phyloP scores from a whole-genome alignment of 2,888 invertebrate species.

The Ormyrus rosae region DNA sequence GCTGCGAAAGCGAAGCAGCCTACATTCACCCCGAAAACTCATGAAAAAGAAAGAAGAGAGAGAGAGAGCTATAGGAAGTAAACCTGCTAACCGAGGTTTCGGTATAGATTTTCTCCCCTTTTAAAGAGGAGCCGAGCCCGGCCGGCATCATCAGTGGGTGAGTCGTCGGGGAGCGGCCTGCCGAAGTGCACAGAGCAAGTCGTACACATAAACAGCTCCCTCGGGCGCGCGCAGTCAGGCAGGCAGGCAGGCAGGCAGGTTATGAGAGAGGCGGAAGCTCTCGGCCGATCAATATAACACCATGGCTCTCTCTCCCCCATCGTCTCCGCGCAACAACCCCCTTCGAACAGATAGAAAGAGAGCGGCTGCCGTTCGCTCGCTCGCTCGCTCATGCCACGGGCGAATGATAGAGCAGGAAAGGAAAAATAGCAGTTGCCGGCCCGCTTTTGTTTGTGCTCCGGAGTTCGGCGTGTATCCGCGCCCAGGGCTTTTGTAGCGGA shows the following conservation, averaged over 20 bases:
- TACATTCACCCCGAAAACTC: too few species aligned
- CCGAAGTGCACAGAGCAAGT: not conserved
- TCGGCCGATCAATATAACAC: constrained; percentile 70
- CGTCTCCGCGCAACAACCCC: constrained; percentile 44
- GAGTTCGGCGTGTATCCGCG: too few species aligned
- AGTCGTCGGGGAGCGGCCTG: constrained; percentile 25
- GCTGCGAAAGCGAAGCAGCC: too few species aligned
- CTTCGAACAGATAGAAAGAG: constrained; percentile 5
- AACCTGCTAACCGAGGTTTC: constrained; percentile 50
- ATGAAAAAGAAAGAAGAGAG: too few species aligned
- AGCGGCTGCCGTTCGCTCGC: not conserved
- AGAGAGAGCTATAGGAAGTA: constrained; percentile 25
- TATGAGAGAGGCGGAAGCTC: constrained; percentile 56
- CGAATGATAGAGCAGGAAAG: constrained; percentile 38
- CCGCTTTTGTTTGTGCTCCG: too few species aligned
- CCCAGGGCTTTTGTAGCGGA: too few species aligned
- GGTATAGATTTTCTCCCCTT: constrained; percentile 46
- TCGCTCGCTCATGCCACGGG: not conserved
- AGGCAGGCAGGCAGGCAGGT: constrained; percentile 59
- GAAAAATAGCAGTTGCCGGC: constrained; percentile 1
- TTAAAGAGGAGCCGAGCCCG: constrained; percentile 17
- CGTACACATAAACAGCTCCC: constrained; percentile 55
- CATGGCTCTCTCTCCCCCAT: constrained; percentile 61
- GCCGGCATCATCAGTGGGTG: not conserved
- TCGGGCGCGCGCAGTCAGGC: constrained; percentile 38